Conservation (phyloP, 2,113 vertebrate genomes). For the Microtus pennsylvanicus region DNA sequence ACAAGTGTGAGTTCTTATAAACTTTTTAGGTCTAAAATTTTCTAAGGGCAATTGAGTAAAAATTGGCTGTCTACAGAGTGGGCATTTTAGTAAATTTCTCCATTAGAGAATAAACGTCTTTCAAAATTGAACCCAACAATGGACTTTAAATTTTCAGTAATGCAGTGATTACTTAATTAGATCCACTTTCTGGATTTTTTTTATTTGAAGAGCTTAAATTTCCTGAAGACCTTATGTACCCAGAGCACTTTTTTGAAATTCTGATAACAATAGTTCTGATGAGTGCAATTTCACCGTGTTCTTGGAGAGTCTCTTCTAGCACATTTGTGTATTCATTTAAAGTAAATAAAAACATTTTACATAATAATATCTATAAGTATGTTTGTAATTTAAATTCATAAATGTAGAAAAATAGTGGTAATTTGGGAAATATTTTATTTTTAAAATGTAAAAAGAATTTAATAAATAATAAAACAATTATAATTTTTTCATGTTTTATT, state of each 20-base stretch:
- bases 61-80: background rate
- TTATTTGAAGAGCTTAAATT: background rate
- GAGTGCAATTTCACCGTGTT: background rate
- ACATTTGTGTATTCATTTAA: background rate
- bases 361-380: background rate
- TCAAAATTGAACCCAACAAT: background rate
- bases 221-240: background rate
- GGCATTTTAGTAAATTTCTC: background rate
- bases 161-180: background rate
- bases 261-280: background rate
- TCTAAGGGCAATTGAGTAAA: background rate
- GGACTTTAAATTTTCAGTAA: background rate
- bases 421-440: background rate
- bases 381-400: background rate
- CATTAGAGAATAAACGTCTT: background rate
- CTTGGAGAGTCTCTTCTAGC: background rate
- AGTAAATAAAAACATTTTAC: background rate
- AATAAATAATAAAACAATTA: background rate
- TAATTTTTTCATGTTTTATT: background rate
- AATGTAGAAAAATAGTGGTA: background rate
- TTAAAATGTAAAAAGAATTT: background rate
- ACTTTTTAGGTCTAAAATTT: background rate
- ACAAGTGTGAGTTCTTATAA: background rate
- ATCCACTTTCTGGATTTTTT: background rate
- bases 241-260: background rate